A percentile compares a stretch with the other conserved stretches of the same genome.
Evolutionary conservation across 1,140 invertebrate genomes (phyloP).

Genomic region (Macrosteles quadrilineatus): DNA sequence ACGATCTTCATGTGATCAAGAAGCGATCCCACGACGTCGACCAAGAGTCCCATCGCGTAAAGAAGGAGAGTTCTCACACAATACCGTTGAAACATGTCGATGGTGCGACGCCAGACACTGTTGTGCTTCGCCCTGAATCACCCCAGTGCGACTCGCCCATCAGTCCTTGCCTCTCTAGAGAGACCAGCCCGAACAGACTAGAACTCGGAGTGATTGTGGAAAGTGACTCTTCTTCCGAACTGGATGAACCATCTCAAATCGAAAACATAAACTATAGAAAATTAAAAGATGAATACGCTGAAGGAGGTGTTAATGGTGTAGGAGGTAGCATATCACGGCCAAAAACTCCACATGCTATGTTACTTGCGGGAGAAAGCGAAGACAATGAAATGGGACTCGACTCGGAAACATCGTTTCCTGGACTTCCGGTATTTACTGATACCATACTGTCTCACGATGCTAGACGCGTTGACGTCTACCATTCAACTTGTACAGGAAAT

Average conservation of each 20-base stretch:
- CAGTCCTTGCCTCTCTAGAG: background rate
- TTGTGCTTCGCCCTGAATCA: background rate
- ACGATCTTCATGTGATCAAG: slow-evolving; percentile 7
- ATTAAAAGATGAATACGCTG: background rate
- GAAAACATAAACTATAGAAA: slow-evolving; percentile 9
- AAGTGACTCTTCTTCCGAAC: slow-evolving; percentile 6
- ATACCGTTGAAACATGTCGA: background rate
- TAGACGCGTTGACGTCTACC: background rate
- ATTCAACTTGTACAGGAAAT: background rate
- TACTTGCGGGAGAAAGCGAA: background rate
- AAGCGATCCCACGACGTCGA: background rate
- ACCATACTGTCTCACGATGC: background rate
- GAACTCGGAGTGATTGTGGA: slow-evolving; percentile 9
- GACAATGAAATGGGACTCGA: background rate
- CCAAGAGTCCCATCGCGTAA: background rate
- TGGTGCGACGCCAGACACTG: background rate
- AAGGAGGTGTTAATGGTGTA: background rate
- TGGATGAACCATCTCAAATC: slow-evolving; percentile 17
- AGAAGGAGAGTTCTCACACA: background rate
- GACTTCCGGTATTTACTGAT: background rate
- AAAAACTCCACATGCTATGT: background rate
- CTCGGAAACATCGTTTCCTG: background rate
- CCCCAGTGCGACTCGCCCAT: background rate
- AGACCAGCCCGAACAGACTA: background rate
- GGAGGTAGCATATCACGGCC: background rate